Conservation (phyloP, 2,888 invertebrate genomes). For the Dicycla oo region DNA sequence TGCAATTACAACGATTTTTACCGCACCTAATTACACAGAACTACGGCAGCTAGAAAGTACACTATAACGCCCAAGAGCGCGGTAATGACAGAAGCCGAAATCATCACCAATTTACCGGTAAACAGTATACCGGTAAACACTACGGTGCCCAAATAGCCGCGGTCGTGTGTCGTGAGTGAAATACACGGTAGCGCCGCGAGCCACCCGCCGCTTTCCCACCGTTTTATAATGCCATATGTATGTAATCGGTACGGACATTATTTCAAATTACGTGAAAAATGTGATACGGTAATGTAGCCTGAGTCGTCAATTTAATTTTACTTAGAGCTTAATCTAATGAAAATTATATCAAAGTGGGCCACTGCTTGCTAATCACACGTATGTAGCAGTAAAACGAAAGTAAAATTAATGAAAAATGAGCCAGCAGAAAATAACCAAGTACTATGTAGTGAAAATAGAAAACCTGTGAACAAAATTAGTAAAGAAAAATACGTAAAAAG, state of each 20-base stretch:
- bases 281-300: not conserved
- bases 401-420: not conserved
- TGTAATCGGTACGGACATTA: constrained; percentile 55
- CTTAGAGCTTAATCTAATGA: not conserved
- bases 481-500: not conserved
- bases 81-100: constrained; percentile 88
- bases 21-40: constrained; percentile 67
- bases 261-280: constrained; percentile 37
- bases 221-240: constrained; percentile 62
- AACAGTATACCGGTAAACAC: constrained; percentile 81
- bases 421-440: not conserved
- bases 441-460: constrained; percentile 18
- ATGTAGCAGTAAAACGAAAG: not conserved
- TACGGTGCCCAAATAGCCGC: constrained; percentile 84
- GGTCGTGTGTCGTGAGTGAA: constrained; percentile 86
- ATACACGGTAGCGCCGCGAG: constrained; percentile 87
- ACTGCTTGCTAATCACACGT: not conserved
- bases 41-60: constrained; percentile 79
- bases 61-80: constrained; percentile 69
- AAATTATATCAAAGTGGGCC: not conserved
- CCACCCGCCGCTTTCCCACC: constrained; percentile 86
- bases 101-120: constrained; percentile 85
- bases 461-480: not conserved
- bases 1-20: constrained; percentile 56
- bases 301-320: not conserved